Evolutionary conservation across 2,797 vertebrate species (phyloP).

Genomic region (Notamacropus eugenii): DNA sequence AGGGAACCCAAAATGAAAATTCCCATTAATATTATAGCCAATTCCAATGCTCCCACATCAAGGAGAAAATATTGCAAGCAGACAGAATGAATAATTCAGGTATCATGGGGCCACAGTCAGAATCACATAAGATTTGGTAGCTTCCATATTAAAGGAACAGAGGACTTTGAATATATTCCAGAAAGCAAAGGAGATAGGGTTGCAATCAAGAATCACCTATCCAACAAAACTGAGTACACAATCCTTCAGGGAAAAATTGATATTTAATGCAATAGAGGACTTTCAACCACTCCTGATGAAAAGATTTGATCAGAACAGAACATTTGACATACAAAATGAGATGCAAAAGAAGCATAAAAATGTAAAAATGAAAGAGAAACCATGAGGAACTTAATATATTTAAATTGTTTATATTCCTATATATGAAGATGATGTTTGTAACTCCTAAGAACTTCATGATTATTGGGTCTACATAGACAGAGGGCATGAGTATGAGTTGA

Average conservation of each 20-base stretch:
- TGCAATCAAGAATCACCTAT: not conserved
- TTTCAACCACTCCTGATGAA: not conserved
- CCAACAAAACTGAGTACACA: not conserved
- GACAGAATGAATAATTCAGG: not conserved
- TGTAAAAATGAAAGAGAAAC: not conserved
- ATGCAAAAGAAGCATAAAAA: not conserved
- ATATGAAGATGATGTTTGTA: not conserved
- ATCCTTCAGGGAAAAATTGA: not conserved
- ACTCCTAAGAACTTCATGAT: not conserved
- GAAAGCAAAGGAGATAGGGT: not conserved
- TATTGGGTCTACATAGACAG: not conserved
- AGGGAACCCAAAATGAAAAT: not conserved
- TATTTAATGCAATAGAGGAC: not conserved
- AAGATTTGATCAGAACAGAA: not conserved
- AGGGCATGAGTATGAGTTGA: not conserved
- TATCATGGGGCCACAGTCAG: not conserved
- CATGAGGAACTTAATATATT: not conserved
- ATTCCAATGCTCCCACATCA: not conserved
- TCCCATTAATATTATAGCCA: not conserved
- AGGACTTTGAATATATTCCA: not conserved
- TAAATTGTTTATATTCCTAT: not conserved
- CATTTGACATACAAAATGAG: not conserved
- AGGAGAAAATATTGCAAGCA: not conserved
- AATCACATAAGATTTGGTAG: not conserved
- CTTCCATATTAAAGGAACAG: not conserved